Conservation (phyloP, 37 sponge, comb jelly and placozoan genomes). For the Beroe forskalii region DNA sequence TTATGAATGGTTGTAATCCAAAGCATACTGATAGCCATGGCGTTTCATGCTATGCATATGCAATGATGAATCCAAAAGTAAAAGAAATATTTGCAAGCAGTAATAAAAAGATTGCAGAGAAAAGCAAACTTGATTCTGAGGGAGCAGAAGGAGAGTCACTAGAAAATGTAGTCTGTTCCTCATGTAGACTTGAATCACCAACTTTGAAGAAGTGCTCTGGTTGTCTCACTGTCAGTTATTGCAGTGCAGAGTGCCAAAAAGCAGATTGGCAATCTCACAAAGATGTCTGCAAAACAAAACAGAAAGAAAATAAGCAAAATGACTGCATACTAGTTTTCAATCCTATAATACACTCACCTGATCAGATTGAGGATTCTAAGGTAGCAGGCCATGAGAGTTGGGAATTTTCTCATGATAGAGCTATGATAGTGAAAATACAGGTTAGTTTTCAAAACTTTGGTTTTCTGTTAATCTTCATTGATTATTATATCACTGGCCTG, state of each 20-base stretch:
- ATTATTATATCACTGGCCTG: too few species aligned
- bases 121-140: too few species aligned
- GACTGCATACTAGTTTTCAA: neutral
- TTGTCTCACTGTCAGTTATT: constrained; percentile 15
- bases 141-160: neutral
- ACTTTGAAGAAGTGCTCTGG: constrained; percentile 37
- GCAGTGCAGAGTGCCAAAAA: constrained; percentile 28
- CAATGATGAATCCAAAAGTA: constrained; percentile 8
- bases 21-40: constrained; percentile 17
- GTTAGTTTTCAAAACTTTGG: too few species aligned
- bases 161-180: neutral
- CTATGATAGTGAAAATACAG: constrained; percentile 47
- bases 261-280: constrained; percentile 34
- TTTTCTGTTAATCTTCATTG: too few species aligned
- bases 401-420: neutral
- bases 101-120: neutral
- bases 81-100: neutral
- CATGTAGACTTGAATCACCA: neutral
- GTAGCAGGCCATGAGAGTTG: neutral
- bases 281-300: constrained; percentile 8
- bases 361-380: neutral
- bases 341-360: neutral
- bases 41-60: constrained; percentile 45
- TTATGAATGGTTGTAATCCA: constrained; percentile 30
- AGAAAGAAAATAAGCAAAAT: constrained; percentile 1